Evolutionary conservation across 2,888 invertebrate species (phyloP).

Genomic region (Griposia aprilina): DNA sequence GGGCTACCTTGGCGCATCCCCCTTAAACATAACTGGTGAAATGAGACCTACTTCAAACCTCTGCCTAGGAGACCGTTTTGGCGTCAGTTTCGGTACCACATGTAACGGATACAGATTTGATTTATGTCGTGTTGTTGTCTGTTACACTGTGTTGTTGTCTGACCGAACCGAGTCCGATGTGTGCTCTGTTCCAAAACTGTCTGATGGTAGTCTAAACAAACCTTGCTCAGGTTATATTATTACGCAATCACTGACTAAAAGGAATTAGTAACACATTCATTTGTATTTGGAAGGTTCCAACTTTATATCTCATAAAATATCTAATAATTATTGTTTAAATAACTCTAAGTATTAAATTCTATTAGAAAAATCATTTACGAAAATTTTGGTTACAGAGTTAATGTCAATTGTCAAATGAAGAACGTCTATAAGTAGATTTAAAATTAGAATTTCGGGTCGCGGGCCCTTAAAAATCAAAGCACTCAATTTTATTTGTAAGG

Average conservation of each 20-base stretch:
- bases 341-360: neutral
- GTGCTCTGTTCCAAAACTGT: neutral
- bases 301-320: neutral
- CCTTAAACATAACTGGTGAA: neutral
- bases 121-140: slow-evolving; percentile 49
- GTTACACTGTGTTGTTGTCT: slow-evolving; percentile 24
- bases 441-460: neutral
- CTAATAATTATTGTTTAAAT: neutral
- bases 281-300: neutral
- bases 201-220: neutral
- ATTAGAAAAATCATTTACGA: neutral
- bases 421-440: neutral
- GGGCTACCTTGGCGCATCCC: too few species aligned
- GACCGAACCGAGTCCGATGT: neutral
- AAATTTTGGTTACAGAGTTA: neutral
- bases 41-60: too few species aligned
- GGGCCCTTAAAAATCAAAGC: neutral
- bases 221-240: neutral
- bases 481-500: neutral
- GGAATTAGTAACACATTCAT: neutral
- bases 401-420: neutral
- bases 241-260: neutral
- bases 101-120: slow-evolving; percentile 18
- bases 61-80: neutral
- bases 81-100: slow-evolving; percentile 6